Conservation (phyloP, 2,888 invertebrate genomes). For the Cryptocephalus moraei region DNA sequence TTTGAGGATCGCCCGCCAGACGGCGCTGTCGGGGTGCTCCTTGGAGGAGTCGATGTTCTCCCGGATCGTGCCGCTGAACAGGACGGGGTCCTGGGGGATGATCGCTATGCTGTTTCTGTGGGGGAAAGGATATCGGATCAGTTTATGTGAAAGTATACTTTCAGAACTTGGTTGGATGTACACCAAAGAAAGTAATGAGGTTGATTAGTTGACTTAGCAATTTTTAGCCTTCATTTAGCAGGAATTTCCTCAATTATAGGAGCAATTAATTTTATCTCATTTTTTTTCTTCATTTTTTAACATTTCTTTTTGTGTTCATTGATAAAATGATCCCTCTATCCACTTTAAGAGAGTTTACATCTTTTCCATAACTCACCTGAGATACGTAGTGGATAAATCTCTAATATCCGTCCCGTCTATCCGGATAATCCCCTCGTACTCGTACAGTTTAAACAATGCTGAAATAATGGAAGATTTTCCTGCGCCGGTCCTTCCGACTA, state of each 20-base stretch:
- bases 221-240: too few relatives aligned
- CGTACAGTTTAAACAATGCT: slow-evolving; percentile 5
- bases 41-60: slow-evolving; percentile 23
- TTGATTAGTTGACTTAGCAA: too few relatives aligned
- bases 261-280: too few relatives aligned
- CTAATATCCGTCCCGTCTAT: slow-evolving; percentile 8
- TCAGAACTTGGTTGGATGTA: too few relatives aligned
- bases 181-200: too few relatives aligned
- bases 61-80: slow-evolving; percentile 45
- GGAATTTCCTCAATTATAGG: too few relatives aligned
- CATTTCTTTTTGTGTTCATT: too few relatives aligned
- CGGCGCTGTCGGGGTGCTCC: slow-evolving; percentile 14
- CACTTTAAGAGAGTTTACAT: too few relatives aligned
- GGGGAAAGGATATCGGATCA: background rate
- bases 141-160: too few relatives aligned
- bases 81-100: slow-evolving; percentile 41
- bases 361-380: slow-evolving; percentile 1
- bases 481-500: slow-evolving; percentile 7
- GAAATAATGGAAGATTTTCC: slow-evolving; percentile 9
- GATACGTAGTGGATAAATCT: slow-evolving; percentile 36
- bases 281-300: too few relatives aligned
- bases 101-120: slow-evolving; percentile 39
- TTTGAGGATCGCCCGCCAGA: slow-evolving; percentile 21
- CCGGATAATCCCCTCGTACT: slow-evolving; percentile 4
- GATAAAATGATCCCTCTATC: too few relatives aligned